Conservation (phyloP, 2,888 invertebrate species). For the Drosophila flavopinicola region DNA sequence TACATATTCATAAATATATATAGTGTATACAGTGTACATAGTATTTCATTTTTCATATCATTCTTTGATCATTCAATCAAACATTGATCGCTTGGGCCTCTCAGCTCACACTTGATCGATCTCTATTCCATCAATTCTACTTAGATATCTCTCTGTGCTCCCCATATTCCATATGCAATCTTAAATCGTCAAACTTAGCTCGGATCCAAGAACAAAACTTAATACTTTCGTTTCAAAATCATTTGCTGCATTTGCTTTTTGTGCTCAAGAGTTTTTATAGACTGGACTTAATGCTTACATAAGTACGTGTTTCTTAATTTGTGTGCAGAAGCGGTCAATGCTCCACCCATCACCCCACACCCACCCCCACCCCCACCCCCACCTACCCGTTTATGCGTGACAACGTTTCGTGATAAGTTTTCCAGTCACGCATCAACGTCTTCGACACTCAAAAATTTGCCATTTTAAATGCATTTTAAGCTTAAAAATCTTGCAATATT, state of each 20-base stretch:
- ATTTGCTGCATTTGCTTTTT: conserved; percentile 25
- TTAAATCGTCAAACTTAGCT: conserved; percentile 3
- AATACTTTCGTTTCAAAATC: conserved; percentile 34
- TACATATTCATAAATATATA: conserved; percentile 54
- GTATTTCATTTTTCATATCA: conserved; percentile 21
- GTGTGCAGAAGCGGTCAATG: conserved; percentile 30
- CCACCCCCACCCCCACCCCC: too few relatives aligned
- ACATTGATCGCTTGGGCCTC: conserved; percentile 22
- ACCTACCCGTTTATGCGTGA: conserved; percentile 18
- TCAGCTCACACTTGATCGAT: neutral
- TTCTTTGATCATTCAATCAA: conserved; percentile 31
- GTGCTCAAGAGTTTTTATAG: conserved; percentile 29
- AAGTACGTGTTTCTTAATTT: conserved; percentile 6
- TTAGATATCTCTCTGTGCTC: conserved; percentile 8
- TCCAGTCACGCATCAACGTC: conserved; percentile 4
- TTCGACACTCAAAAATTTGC: conserved; percentile 17
- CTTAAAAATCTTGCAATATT: conserved; percentile 46
- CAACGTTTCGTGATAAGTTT: conserved; percentile 2
- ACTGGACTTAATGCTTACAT: conserved; percentile 24
- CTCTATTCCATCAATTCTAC: conserved; percentile 2
- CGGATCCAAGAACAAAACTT: conserved; percentile 17
- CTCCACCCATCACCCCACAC: too few relatives aligned
- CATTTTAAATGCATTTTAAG: conserved; percentile 68
- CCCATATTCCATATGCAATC: neutral
- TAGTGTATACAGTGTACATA: conserved; percentile 52